phyloP scores from a whole-genome alignment of 2,888 invertebrate species.

The Noctua pronuba region DNA sequence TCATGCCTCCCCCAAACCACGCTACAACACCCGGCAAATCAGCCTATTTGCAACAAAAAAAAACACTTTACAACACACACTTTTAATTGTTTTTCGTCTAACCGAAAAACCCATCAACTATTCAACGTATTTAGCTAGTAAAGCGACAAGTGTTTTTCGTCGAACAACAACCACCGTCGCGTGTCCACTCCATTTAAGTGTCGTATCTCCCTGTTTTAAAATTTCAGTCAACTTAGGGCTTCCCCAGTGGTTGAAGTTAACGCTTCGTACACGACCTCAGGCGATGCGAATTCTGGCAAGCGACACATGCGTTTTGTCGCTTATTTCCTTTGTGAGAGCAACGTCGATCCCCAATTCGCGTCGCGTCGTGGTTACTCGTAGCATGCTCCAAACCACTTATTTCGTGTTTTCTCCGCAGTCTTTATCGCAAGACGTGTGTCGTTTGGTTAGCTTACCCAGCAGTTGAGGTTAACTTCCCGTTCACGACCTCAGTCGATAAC shows the following conservation, averaged over 20 bases:
- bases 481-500: background rate
- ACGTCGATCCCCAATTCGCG: background rate
- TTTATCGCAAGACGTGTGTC: background rate
- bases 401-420: background rate
- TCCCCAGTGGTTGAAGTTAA: slow-evolving; percentile 50
- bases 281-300: background rate
- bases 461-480: background rate
- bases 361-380: background rate
- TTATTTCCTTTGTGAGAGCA: background rate
- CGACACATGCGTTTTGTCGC: background rate
- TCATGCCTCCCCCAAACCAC: background rate
- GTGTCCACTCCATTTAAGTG: slow-evolving; percentile 36
- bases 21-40: background rate
- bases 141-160: slow-evolving; percentile 15
- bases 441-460: background rate
- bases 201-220: slow-evolving; percentile 40
- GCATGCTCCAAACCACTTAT: background rate
- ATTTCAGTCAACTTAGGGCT: slow-evolving; percentile 63
- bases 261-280: background rate
- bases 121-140: background rate
- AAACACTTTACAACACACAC: background rate
- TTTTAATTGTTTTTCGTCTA: background rate
- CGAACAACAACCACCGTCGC: slow-evolving; percentile 21
- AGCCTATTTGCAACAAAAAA: background rate
- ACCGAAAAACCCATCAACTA: background rate